Percentiles rank a stretch among this genome's conserved stretches.
Conservation (phyloP, 2,113 vertebrate species). For the Mustela nigripes region DNA sequence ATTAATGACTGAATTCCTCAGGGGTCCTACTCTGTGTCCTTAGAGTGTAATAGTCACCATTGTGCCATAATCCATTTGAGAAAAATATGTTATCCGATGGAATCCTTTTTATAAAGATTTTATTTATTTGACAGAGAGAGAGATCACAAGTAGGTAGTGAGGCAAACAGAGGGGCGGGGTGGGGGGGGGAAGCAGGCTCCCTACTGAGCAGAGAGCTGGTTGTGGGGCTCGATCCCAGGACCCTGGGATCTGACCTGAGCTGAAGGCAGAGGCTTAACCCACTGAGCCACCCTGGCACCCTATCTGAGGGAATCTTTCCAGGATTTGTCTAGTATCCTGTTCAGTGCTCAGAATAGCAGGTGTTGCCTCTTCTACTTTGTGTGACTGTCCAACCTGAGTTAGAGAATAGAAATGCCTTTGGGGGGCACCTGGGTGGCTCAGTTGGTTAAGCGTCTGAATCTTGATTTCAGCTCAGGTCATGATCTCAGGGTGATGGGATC, state of each 20-base stretch:
- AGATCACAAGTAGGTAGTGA: too few relatives aligned
- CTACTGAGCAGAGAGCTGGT: too few relatives aligned
- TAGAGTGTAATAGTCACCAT: background rate
- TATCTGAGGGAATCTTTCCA: slow-evolving; percentile 18
- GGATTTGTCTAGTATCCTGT: background rate
- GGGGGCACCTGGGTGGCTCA: background rate
- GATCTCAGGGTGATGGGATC: background rate
- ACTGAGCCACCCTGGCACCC: too few relatives aligned
- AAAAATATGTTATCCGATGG: slow-evolving; percentile 25
- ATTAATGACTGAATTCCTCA: slow-evolving; percentile 19
- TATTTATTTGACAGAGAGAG: too few relatives aligned
- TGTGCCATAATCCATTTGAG: slow-evolving; percentile 33
- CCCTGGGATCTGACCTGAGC: too few relatives aligned
- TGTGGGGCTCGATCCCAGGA: too few relatives aligned
- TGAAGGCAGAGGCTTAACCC: too few relatives aligned
- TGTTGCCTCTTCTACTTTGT: slow-evolving; percentile 36
- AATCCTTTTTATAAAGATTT: slow-evolving; percentile 3
- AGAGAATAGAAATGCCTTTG: slow-evolving; percentile 39
- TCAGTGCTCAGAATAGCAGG: slow-evolving; percentile 22
- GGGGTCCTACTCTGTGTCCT: background rate
- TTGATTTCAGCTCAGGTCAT: background rate
- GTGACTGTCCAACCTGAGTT: background rate
- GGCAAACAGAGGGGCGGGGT: too few relatives aligned
- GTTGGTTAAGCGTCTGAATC: background rate
- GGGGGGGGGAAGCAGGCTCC: too few relatives aligned